Conservation (phyloP, 2,888 invertebrate species). For the Macrophya annulata region DNA sequence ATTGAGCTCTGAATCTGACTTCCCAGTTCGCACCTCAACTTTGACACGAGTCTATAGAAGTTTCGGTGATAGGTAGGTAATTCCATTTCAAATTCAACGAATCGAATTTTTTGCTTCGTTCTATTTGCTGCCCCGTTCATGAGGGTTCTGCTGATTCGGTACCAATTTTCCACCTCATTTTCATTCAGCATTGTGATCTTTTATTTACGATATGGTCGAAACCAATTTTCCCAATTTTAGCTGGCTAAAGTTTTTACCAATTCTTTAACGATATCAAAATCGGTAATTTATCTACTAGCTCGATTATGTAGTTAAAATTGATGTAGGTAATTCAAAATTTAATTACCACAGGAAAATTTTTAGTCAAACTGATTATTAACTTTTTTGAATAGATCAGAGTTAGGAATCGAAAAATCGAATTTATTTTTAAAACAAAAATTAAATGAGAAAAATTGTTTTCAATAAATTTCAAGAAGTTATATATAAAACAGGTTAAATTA, state of each 20-base stretch:
- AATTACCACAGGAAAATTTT: background rate
- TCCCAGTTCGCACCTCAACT: constrained; percentile 3
- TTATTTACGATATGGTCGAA: background rate
- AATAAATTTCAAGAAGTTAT: background rate
- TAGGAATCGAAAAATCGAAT: background rate
- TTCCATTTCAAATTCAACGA: constrained; percentile 44
- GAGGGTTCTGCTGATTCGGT: constrained; percentile 7
- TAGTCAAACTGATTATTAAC: background rate
- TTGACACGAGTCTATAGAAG: background rate
- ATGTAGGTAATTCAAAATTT: background rate
- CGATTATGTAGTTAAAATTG: background rate
- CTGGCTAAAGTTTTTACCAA: background rate
- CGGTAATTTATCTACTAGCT: background rate
- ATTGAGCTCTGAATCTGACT: constrained; percentile 68
- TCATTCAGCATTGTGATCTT: constrained; percentile 19
- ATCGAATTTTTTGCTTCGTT: constrained; percentile 12
- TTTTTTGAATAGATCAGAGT: background rate
- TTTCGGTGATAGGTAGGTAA: background rate
- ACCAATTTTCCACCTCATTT: constrained; percentile 45
- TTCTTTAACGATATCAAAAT: background rate
- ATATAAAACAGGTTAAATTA: background rate
- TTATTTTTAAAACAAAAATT: background rate
- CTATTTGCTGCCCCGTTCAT: background rate
- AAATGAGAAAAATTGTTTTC: background rate
- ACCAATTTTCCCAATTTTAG: background rate